Conservation (phyloP, 1,140 invertebrate species). For the Trichogramma pretiosum region DNA sequence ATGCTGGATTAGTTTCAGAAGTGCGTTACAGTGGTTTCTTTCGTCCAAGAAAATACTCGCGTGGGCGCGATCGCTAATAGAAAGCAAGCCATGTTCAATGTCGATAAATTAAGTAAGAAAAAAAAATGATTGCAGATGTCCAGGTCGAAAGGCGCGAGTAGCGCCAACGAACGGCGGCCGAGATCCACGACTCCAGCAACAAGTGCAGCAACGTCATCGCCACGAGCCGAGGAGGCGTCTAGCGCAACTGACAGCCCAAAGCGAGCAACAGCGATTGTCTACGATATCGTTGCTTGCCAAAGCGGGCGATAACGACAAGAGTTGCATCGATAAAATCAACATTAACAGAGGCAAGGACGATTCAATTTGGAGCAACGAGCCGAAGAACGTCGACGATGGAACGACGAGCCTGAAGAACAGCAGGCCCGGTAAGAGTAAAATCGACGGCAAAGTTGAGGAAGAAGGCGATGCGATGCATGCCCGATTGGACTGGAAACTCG, state of each 20-base stretch:
- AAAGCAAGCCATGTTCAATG: too few relatives aligned
- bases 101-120: too few relatives aligned
- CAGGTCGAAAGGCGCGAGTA: not conserved
- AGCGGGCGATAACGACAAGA: not conserved
- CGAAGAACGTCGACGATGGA: not conserved
- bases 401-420: not conserved
- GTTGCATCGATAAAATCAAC: not conserved
- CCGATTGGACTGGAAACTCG: conserved; percentile 39
- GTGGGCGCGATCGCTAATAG: too few relatives aligned
- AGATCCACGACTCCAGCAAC: too few relatives aligned
- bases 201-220: too few relatives aligned
- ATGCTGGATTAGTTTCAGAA: too few relatives aligned
- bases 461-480: conserved; percentile 36
- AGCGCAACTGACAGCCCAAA: not conserved
- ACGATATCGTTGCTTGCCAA: too few relatives aligned
- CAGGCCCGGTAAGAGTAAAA: not conserved
- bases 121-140: too few relatives aligned
- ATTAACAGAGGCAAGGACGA: conserved; percentile 1
- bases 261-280: too few relatives aligned
- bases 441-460: conserved; percentile 5
- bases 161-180: too few relatives aligned
- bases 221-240: not conserved
- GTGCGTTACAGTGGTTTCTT: too few relatives aligned
- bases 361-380: not conserved
- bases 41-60: too few relatives aligned